These are phyloP conservation scores for Rhinella marina DNA, from an alignment of 2,797 vertebrate genomes.

Conservation along the genomic window DNA sequence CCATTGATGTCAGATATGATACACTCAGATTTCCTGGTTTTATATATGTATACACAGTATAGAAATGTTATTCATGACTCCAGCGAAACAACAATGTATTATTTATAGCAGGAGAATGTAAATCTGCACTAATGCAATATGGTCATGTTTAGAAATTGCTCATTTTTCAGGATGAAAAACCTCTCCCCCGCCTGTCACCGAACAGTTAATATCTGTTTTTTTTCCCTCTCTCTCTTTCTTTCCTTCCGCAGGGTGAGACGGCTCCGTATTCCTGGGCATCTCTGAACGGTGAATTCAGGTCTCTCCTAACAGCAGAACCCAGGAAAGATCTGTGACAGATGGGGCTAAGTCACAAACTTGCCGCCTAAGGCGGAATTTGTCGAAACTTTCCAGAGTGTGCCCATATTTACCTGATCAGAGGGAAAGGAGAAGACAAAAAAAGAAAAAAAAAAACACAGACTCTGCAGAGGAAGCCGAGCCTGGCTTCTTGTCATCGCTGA, in stretches of 20 bases:
- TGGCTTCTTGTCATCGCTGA: conserved; percentile 95
- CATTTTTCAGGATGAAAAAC: conserved; percentile 28
- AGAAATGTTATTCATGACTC: too few species aligned
- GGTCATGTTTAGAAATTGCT: conserved; percentile 47
- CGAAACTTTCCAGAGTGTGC: conserved; percentile 89
- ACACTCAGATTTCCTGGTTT: too few species aligned
- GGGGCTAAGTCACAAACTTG: conserved; percentile 94
- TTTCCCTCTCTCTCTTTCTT: conserved; percentile 25
- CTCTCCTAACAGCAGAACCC: conserved; percentile 86
- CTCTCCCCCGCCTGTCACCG: conserved; percentile 38
- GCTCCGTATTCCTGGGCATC: conserved; percentile 85
- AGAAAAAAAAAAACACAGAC: conserved; percentile 73
- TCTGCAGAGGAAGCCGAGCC: conserved; percentile 88
- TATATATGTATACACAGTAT: too few species aligned
- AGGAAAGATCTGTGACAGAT: conserved; percentile 94
- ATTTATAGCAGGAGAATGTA: conserved; percentile 32
- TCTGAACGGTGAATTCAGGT: conserved; percentile 82
- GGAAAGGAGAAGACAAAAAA: conserved; percentile 64
- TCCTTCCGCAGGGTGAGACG: conserved; percentile 80
- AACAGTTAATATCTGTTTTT: conserved; percentile 64
- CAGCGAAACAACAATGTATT: conserved; percentile 21
- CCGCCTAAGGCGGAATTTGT: conserved; percentile 85
- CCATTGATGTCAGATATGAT: too few species aligned
- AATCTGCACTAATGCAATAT: conserved; percentile 26
- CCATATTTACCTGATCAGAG: conserved; percentile 98